A percentile compares a stretch with the other conserved stretches of the same genome.
Evolutionary conservation across 2,113 vertebrate species (phyloP).

Genomic region (Chaenocephalus aceratus): DNA sequence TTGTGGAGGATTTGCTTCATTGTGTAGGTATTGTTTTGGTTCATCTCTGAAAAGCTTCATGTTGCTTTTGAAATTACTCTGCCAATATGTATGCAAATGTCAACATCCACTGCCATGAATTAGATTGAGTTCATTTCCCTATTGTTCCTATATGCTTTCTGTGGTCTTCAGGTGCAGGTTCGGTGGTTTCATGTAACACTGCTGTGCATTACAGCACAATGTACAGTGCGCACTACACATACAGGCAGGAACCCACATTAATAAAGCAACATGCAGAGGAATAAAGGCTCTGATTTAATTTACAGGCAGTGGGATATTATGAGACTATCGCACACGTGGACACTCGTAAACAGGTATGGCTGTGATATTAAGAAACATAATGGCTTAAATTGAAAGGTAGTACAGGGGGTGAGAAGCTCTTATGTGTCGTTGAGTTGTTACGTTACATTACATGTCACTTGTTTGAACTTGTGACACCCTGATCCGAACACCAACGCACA

Average conservation of each 20-base stretch:
- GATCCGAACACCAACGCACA: too few relatives aligned
- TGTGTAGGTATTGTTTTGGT: constrained; percentile 65
- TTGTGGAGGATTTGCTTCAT: constrained; percentile 51
- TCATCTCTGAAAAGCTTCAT: constrained; percentile 65
- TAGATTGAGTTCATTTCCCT: constrained; percentile 70
- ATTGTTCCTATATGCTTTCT: constrained; percentile 35
- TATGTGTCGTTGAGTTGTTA: background rate
- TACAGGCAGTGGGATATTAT: constrained; percentile 8
- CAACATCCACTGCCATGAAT: constrained; percentile 65
- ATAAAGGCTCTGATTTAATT: constrained; percentile 41
- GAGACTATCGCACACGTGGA: too few relatives aligned
- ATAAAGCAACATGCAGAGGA: too few relatives aligned
- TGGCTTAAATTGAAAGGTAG: background rate
- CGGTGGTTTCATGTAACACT: constrained; percentile 53
- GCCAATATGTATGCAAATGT: constrained; percentile 83
- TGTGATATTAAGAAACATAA: background rate
- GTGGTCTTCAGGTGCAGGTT: constrained; percentile 60
- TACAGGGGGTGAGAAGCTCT: background rate
- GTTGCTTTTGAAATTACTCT: constrained; percentile 71
- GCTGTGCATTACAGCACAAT: constrained; percentile 54
- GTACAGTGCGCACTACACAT: too few relatives aligned
- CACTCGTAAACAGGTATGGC: background rate
- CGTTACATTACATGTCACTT: background rate
- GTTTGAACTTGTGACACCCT: too few relatives aligned
- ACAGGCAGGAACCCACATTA: too few relatives aligned